Conservation (phyloP, 2,113 vertebrate genomes). For the Rissa tridactyla region DNA sequence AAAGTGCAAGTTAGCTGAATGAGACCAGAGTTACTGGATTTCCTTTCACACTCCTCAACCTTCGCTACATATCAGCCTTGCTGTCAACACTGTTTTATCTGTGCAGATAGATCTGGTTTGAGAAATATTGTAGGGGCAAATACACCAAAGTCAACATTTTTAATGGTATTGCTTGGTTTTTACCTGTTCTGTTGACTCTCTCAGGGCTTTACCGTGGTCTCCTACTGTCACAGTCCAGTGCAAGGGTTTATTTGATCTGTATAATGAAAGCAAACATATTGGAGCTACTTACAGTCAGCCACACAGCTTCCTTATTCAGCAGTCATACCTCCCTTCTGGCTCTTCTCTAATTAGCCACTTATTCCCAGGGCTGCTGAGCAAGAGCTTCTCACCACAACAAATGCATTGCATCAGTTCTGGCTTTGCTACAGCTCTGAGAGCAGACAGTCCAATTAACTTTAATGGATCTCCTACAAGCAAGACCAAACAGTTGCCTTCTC, state of each 20-base stretch:
- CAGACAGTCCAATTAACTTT: background rate
- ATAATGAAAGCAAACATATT: background rate
- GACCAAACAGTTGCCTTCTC: background rate
- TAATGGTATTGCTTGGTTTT: background rate
- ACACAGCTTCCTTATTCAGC: background rate
- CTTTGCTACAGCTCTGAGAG: background rate
- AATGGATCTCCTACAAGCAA: background rate
- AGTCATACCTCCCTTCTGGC: background rate
- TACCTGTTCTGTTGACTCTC: slow-evolving; percentile 15
- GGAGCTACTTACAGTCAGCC: background rate
- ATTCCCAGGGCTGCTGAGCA: slow-evolving; percentile 28
- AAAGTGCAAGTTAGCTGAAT: background rate
- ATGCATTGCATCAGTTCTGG: background rate
- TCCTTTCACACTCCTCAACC: background rate
- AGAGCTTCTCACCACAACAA: background rate
- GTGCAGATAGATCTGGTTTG: background rate
- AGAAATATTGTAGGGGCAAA: background rate
- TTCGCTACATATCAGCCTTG: background rate
- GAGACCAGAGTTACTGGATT: background rate
- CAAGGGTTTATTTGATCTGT: background rate
- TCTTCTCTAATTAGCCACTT: slow-evolving; percentile 24
- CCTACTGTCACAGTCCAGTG: slow-evolving; percentile 11
- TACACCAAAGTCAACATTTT: background rate
- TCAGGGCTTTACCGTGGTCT: background rate
- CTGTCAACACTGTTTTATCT: background rate